Base-by-base conservation (phyloP, 2,797 vertebrate species). In the Enteromius afrohamiltoni region DNA sequence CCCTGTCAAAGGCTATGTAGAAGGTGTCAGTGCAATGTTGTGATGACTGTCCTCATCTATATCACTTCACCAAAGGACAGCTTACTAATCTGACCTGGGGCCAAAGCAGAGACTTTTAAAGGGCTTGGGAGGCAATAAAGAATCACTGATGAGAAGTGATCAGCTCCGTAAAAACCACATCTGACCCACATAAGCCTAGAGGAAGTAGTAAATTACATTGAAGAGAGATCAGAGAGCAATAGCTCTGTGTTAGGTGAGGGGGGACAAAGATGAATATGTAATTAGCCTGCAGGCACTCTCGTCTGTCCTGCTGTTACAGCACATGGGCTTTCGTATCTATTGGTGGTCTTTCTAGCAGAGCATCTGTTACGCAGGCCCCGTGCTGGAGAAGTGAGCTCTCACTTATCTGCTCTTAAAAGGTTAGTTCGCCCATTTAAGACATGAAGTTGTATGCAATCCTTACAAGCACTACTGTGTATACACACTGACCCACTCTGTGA, bases 41-140 rank as follows among this genome's bases (percentile, higher is more conserved):
- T 93, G 92, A 92, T 70, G 83, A 89, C 89, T 89, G 87, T 91
- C 89, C 84, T 90, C 79, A 76, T 85, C 82, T 77, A 73, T 88
- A 86, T 88, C 88, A 76, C 85, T 49, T 88, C 83, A 58, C 87
- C 86, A 91, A 90, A 49, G 85, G 85, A 88, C 26, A 79, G 83
- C 80, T 85, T 83, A 85, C 87, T 91, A 91, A 92, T 92, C 89
- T 87, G 3, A 19, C 87, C 76, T 64, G 37, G 58, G 85, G 77
- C 37, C 86, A 90, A 75, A 79, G 64, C 88, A 87, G 83, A 87
- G 86, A 87, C 87, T 91, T 89, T 90, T 69, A 86, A 83, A 53
- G 68, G 21, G 76, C 47, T 77, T 58, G 19, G 65, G 74, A 85
- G 74, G 78, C 11, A 77, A 84, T 78, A 83, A 51, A 86, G 85